Conservation (phyloP, 2,888 invertebrate genomes). For the Archips crataeganus region DNA sequence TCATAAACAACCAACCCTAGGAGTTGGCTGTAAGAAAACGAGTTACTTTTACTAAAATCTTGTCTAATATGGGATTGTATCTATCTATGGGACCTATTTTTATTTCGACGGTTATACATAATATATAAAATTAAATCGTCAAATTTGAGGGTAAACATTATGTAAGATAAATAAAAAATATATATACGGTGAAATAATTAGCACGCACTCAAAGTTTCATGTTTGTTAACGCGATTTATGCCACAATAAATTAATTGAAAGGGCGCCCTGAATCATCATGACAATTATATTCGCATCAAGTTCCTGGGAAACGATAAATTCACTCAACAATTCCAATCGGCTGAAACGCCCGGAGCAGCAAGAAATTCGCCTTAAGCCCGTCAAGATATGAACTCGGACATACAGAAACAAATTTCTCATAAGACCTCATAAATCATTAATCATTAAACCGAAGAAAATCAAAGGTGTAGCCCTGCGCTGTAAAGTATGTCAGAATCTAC, state of each 20-base stretch:
- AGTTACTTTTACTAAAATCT: too few species aligned
- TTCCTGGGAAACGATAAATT: constrained; percentile 24
- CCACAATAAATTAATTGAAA: constrained; percentile 31
- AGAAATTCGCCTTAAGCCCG: constrained; percentile 46
- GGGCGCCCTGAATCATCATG: constrained; percentile 22
- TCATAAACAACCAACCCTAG: too few species aligned
- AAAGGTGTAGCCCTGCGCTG: constrained; percentile 63
- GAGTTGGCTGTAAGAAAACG: not conserved
- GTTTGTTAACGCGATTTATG: constrained; percentile 36
- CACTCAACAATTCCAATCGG: constrained; percentile 33
- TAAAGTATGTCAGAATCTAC: constrained; percentile 72
- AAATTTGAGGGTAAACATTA: too few species aligned
- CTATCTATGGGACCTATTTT: too few species aligned
- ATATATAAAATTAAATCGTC: too few species aligned
- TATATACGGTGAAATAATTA: constrained; percentile 17
- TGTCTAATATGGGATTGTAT: too few species aligned
- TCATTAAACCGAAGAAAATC: constrained; percentile 70
- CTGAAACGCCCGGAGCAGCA: constrained; percentile 36
- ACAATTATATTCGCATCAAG: constrained; percentile 36
- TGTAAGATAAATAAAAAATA: not conserved
- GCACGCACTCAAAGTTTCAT: constrained; percentile 16
- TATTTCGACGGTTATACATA: too few species aligned
- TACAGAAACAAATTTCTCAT: constrained; percentile 52
- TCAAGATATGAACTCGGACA: constrained; percentile 43
- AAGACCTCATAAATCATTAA: constrained; percentile 65